Evolutionary conservation across 2,888 invertebrate genomes (phyloP), one percentile per base, ranked within the genome.

Genomic region (Cephus sareptanus): DNA sequence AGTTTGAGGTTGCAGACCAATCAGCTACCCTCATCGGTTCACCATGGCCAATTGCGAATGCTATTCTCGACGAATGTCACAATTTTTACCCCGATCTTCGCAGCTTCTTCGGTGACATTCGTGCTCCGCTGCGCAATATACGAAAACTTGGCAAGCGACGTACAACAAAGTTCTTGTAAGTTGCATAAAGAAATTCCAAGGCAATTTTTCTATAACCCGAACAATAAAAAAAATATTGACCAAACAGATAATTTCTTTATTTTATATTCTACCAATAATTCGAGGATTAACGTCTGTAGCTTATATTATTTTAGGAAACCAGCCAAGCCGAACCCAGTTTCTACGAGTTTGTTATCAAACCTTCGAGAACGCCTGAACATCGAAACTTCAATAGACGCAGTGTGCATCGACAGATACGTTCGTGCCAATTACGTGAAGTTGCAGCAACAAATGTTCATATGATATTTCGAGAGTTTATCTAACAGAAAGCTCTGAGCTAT

Each of bases 401-500:
- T 23, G 1, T 23, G 56, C 23, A 23, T 56, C 23, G 9, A 23
- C 56, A 23, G 15, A 56, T 40, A 6, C 23, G 77, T 79, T 83
- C 83, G 82, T 83, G 82, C 82, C 82, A 86, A 77, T 81, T 83
- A 79, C 80, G 81, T 79, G 79, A 81, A 82, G 81, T 79, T 81
- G 79, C 78, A 81, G 81, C 83, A 83, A 13, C 79, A 78, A 82
- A 78, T 84, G 80, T 80, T 74, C 78, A 73, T 56, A 76, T 75
- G 87, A 85, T 87, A 88, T 88, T 88, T 87, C 87, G 85, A 83
- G 85, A 83, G 77, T 81, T 77, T 75, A 80, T 81, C 77, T 75
- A 79, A 75, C 74, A 75, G 76, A 78, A 79, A 78, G 70, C 75
- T 56, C 74, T n/a, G 23, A 56, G 9, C 23, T 56, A 56, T 56